Evolutionary conservation across 2,113 vertebrate species (phyloP), one percentile per base, ranked within the genome.

Genomic region (Echinops telfairi): DNA sequence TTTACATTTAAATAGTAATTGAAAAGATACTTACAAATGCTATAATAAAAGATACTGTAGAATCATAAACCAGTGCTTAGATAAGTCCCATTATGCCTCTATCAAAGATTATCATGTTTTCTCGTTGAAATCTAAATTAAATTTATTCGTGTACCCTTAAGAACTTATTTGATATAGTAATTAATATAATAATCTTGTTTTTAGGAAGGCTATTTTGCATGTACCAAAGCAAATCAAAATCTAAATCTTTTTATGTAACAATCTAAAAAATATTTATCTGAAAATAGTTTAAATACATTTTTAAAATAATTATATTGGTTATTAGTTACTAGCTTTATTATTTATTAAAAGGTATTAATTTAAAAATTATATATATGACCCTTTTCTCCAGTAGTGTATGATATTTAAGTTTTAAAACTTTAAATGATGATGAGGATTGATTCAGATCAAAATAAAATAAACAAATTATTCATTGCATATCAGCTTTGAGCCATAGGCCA

Each of bases 1-100:
- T 83, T 92, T 83, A 64, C 15, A 60, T 83, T 87, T 90, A 25
- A 83, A 43, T 14, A 66, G 40, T 47, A 58, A 58, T 86, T 86
- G 57, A 90, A 58, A 83, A 79, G 57, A 60, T 80, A 78, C 5
- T 70, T 70, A 80, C 43, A 64, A 9, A 53, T 53, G 12, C 9
- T 11, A 53, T 53, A 53, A 3, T 40, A 7, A 40, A 40, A 40
- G 47, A 53, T 53, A 53, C 9, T 53, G 10, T 53, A 53, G 47
- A 10, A 53, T 53, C 47, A 53, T 53, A 6, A 53, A 53, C 12
- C 47, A 53, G 47, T 53, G 23, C 4, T 64, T 64, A 64, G 62
- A 64, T 64, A 92, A 71, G 77, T 85, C 57, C 20, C 40, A n/a
- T 78, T 83, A 27, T 90, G 83, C 40, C 31, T 83, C 25, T 64